Evolutionary conservation across 2,113 vertebrate genomes (phyloP).

Genomic region (Montifringilla adamsi): DNA sequence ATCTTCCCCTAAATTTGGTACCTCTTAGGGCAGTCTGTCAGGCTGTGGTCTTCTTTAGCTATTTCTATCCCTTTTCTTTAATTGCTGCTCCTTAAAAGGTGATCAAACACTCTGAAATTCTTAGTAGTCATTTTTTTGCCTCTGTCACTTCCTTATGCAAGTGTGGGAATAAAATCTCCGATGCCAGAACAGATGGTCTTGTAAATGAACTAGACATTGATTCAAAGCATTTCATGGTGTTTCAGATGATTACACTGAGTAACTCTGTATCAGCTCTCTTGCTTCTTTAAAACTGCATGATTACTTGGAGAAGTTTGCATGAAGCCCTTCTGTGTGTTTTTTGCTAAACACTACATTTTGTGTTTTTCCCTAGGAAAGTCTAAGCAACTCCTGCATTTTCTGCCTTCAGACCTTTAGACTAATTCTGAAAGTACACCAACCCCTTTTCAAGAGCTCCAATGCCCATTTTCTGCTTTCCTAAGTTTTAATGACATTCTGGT

Average conservation of each 20-base stretch:
- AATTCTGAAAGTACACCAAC: background rate
- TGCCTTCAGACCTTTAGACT: background rate
- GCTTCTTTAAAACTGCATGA: background rate
- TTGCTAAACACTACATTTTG: background rate
- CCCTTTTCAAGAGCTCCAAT: background rate
- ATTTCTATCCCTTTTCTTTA: background rate
- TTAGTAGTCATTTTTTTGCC: background rate
- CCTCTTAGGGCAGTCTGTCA: background rate
- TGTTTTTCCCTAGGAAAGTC: background rate
- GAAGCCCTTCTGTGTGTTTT: background rate
- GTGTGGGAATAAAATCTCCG: background rate
- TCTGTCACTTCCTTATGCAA: background rate
- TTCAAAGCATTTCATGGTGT: background rate
- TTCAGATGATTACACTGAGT: background rate
- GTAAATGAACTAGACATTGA: background rate
- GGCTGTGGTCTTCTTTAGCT: background rate
- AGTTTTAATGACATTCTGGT: background rate
- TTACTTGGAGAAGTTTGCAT: background rate
- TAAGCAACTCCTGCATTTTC: background rate
- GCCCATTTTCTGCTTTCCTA: background rate
- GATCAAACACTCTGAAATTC: background rate
- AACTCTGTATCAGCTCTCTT: background rate
- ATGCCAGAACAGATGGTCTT: background rate
- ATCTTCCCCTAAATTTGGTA: background rate
- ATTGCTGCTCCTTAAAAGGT: background rate